Evolutionary conservation across 2,888 invertebrate species (phyloP).

Genomic region (Liodrosophila aerea): DNA sequence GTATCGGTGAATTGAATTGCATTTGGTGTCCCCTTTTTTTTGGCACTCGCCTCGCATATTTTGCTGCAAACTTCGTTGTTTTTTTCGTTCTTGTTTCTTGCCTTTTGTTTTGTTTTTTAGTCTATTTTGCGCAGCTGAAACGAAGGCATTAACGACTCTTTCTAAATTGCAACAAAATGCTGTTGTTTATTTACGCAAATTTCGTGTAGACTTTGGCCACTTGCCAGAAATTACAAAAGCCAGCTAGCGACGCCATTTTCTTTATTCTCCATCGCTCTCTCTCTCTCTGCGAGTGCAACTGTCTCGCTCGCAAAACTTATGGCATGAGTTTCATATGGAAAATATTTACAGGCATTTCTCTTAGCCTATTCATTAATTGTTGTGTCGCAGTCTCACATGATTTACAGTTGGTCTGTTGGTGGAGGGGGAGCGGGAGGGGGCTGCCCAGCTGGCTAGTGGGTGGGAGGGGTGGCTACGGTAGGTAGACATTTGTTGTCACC

Average conservation of each 20-base stretch:
- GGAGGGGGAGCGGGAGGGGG: neutral
- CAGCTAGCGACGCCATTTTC: constrained; percentile 47
- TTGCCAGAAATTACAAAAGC: constrained; percentile 67
- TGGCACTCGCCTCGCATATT: constrained; percentile 39
- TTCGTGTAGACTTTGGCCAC: constrained; percentile 70
- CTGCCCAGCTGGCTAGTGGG: fast-evolving
- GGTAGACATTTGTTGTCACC: constrained; percentile 2
- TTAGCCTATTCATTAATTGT: constrained; percentile 35
- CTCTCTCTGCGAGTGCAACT: neutral
- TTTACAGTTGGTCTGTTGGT: neutral
- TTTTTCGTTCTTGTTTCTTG: constrained; percentile 4
- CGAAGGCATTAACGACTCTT: constrained; percentile 59
- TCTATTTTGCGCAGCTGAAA: constrained; percentile 19
- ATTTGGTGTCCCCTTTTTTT: constrained; percentile 46
- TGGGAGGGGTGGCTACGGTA: neutral
- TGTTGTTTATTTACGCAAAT: constrained; percentile 77
- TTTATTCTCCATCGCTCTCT: constrained; percentile 5
- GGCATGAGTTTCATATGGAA: constrained; percentile 31
- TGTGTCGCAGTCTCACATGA: constrained; percentile 9
- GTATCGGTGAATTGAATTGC: neutral
- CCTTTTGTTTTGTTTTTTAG: neutral
- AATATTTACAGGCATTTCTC: constrained; percentile 50
- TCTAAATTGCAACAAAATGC: constrained; percentile 71
- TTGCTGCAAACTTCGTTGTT: constrained; percentile 40
- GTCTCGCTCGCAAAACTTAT: constrained; percentile 4